Conservation (phyloP, 2,888 invertebrate genomes). For the Chrysopilus asiliformis region DNA sequence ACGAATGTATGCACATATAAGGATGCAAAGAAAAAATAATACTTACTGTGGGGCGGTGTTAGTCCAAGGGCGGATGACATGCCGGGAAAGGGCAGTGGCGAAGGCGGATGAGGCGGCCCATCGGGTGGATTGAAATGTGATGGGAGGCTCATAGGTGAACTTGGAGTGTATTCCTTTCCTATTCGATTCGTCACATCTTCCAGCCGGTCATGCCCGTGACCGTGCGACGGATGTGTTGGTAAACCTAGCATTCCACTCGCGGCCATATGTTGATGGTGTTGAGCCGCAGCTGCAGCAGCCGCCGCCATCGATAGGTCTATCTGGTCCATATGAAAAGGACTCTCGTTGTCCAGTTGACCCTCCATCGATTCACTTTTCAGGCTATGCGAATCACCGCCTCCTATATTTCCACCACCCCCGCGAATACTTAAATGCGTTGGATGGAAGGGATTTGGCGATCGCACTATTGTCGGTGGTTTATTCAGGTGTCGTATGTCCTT, state of each 20-base stretch:
- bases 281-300: constrained; percentile 30
- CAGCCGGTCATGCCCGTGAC: constrained; percentile 23
- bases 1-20: not conserved
- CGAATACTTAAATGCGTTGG: constrained; percentile 18
- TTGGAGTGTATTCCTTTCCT: constrained; percentile 32
- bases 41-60: constrained; percentile 73
- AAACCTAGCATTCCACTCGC: constrained; percentile 26
- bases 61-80: constrained; percentile 62
- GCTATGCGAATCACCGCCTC: constrained; percentile 17
- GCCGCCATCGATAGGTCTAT: constrained; percentile 35
- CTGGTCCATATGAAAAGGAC: constrained; percentile 34
- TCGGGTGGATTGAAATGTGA: constrained; percentile 34
- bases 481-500: constrained; percentile 36
- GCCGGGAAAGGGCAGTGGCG: constrained; percentile 56
- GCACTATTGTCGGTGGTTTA: constrained; percentile 22
- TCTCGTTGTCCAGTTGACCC: constrained; percentile 21
- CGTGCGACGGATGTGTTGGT: constrained; percentile 15
- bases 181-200: constrained; percentile 31
- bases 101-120: constrained; percentile 41
- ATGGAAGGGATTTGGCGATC: constrained; percentile 14
- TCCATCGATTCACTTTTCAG: constrained; percentile 28
- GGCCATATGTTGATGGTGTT: constrained; percentile 22
- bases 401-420: constrained; percentile 6
- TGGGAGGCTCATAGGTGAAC: constrained; percentile 36
- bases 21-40: constrained; percentile 5